Evolutionary conservation across 1,140 invertebrate species (phyloP), one percentile per base, ranked within the genome.

Genomic region (Zaprionus vittiger): DNA sequence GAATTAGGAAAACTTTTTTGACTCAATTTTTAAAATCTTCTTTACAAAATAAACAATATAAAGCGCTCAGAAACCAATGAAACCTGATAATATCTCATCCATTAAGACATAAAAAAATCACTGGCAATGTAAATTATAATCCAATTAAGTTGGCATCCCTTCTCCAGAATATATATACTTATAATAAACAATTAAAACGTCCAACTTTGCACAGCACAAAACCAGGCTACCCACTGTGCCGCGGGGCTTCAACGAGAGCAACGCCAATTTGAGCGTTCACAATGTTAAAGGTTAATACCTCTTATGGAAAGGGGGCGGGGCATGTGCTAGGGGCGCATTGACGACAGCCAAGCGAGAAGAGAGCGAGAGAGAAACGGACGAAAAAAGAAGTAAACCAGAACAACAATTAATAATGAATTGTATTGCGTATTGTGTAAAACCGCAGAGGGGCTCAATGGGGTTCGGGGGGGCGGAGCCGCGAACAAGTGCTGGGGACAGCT

Each of bases 371-470:
- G 14, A 38, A 20, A 49, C 61, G 15, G 34, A 9, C 9, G 38
- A 67, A 67, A 31, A 63, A 66, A 62, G 69, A 73, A 73, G 75
- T 77, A 81, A 85, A 90, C 76, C 81, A 81, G 76, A 75, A 85
- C 85, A 84, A 82, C 82, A 90, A 90, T 90, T 90, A 90, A 90
- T 90, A 90, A 90, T 90, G 85, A 90, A 90, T 86, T 86, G 83
- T 86, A 81, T 86, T 81, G 83, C 82, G 83, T 86, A 86, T 90
- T 90, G 85, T 85, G 85, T 76, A 74, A 82, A 90, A 82, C 85
- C 85, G 62, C 81, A 72, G 49, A 81, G 70, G 67, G 62, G 34
- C n/a, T 20, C 1, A 37, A 17, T 26, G 62, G 64, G 15, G 12
- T 9, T 61, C 22, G 69, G 41, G 47, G 47, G 37, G 37, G 14